These are phyloP conservation scores for Gymnoscelis rufifasciata DNA, from an alignment of 2,888 invertebrate genomes.

Conservation along the genomic window DNA sequence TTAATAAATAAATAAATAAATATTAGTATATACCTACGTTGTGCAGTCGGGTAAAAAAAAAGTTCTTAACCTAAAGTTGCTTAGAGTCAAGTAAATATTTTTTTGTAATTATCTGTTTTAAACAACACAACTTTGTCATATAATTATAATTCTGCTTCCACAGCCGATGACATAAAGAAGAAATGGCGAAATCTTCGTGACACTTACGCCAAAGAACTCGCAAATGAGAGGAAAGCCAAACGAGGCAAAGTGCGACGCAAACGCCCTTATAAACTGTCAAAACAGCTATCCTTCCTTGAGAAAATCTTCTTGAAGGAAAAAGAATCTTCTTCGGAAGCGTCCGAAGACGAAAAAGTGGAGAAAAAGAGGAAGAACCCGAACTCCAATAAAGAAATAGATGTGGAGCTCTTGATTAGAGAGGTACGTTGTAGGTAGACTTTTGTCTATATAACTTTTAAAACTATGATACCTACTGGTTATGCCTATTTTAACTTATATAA, in stretches of 20 bases:
- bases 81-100: too few species aligned
- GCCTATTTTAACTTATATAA: too few species aligned
- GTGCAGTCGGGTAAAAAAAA: too few species aligned
- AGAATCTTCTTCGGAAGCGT: background rate
- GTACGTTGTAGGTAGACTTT: background rate
- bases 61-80: too few species aligned
- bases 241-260: constrained; percentile 13
- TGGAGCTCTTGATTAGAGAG: constrained; percentile 5
- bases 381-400: background rate
- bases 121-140: too few species aligned
- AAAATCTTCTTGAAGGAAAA: constrained; percentile 2
- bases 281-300: constrained; percentile 6
- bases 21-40: too few species aligned
- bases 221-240: constrained; percentile 7
- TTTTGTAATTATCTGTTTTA: too few species aligned
- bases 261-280: constrained; percentile 7
- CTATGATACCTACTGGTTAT: too few species aligned
- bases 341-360: constrained; percentile 1
- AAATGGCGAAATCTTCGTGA: constrained; percentile 22
- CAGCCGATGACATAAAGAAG: constrained; percentile 20
- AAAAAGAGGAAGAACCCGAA: background rate
- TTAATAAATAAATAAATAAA: too few species aligned
- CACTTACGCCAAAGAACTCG: constrained; percentile 13
- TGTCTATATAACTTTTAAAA: too few species aligned
- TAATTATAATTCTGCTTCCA: background rate